Percentiles rank a stretch among this genome's conserved stretches.
These are phyloP conservation scores for Blastomussa wellsi DNA, from an alignment of 92 coral and sea anemone genomes.

Conservation along the genomic window DNA sequence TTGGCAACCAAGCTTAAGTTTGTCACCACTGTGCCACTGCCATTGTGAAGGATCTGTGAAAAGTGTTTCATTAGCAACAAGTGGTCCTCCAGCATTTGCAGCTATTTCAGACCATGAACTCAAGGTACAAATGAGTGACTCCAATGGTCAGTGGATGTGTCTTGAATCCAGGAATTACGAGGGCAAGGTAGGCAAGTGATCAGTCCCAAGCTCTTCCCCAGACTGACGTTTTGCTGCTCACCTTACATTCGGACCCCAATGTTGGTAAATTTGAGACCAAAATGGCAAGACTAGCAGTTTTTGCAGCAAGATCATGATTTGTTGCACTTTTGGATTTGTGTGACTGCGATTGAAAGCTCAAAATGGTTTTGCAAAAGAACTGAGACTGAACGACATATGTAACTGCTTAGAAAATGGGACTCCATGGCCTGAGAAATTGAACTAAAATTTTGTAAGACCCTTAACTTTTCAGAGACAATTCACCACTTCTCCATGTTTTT, in stretches of 20 bases:
- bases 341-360: too few species aligned
- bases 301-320: too few species aligned
- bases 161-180: conserved; percentile 66
- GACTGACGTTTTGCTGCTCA: neutral
- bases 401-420: too few species aligned
- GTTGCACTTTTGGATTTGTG: too few species aligned
- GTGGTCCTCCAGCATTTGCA: conserved; percentile 53
- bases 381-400: too few species aligned
- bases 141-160: conserved; percentile 81
- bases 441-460: too few species aligned
- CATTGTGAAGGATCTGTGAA: conserved; percentile 72
- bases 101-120: conserved; percentile 65
- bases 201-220: neutral
- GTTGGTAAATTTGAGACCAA: too few species aligned
- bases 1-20: conserved; percentile 79
- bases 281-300: too few species aligned
- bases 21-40: conserved; percentile 63
- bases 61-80: conserved; percentile 69
- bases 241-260: neutral
- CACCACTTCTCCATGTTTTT: too few species aligned
- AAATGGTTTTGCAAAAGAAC: too few species aligned
- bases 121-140: conserved; percentile 67
- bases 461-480: too few species aligned
- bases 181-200: conserved; percentile 58
- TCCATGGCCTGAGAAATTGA: too few species aligned